Evolutionary conservation across 2,888 invertebrate genomes (phyloP).

Genomic region (Papilio demoleus): DNA sequence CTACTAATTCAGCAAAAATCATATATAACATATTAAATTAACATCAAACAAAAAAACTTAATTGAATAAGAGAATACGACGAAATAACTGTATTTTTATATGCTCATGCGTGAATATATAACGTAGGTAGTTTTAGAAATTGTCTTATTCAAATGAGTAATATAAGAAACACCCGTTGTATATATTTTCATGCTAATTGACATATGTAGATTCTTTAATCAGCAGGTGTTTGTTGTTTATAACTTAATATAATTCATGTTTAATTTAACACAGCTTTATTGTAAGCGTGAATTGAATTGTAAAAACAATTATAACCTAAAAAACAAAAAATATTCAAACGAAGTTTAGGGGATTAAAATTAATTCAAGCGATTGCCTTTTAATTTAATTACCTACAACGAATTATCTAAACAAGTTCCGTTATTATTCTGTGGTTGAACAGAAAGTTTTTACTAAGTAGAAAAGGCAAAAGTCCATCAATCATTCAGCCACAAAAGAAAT

Average conservation of each 20-base stretch:
- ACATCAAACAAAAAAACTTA: neutral
- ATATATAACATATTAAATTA: neutral
- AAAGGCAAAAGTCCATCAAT: conserved; percentile 16
- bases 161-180: conserved; percentile 21
- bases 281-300: conserved; percentile 9
- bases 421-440: conserved; percentile 11
- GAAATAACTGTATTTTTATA: neutral
- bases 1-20: too few species aligned
- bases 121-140: too few species aligned
- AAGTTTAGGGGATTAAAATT: neutral
- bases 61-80: neutral
- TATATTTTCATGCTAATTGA: conserved; percentile 35
- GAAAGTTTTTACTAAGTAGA: conserved; percentile 14
- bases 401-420: conserved; percentile 9
- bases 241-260: conserved; percentile 32
- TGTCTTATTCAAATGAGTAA: conserved; percentile 32
- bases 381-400: conserved; percentile 3
- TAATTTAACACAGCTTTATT: conserved; percentile 18
- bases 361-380: neutral
- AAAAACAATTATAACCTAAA: conserved; percentile 19
- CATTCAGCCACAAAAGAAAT: conserved; percentile 22
- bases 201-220: conserved; percentile 32
- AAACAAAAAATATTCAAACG: conserved; percentile 15
- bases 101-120: conserved; percentile 12
- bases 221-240: conserved; percentile 36